phyloP scores from a whole-genome alignment of 2,797 vertebrate species.

The Percopsis omiscomaycus region DNA sequence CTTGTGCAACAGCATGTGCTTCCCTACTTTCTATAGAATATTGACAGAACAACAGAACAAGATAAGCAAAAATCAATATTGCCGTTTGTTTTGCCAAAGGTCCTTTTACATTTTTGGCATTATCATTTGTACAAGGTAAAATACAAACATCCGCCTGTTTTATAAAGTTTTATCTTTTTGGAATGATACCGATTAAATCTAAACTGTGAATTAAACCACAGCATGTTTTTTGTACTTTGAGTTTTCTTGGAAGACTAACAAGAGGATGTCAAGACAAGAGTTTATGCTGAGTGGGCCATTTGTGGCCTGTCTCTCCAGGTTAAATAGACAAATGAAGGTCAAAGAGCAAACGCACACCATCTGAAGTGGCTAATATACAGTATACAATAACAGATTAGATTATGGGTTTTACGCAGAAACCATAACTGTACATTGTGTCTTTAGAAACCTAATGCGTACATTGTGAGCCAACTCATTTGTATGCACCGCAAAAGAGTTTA shows the following conservation, averaged over 20 bases:
- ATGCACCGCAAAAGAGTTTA: neutral
- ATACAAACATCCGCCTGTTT: neutral
- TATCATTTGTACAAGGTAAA: slow-evolving; percentile 14
- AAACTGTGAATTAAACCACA: too few species aligned
- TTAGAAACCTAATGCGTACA: neutral
- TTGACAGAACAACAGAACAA: neutral
- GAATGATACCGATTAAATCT: neutral
- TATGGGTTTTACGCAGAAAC: too few species aligned
- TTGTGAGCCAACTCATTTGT: too few species aligned
- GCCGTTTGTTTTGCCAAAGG: slow-evolving; percentile 44
- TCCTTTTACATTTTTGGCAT: slow-evolving; percentile 16
- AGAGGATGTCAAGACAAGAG: neutral
- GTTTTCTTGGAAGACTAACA: neutral
- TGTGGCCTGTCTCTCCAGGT: neutral
- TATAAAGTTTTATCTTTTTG: too few species aligned
- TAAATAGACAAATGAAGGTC: neutral
- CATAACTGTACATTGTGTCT: slow-evolving; percentile 12
- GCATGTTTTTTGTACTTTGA: too few species aligned
- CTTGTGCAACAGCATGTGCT: too few species aligned
- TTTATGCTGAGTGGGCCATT: neutral
- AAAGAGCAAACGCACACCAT: neutral
- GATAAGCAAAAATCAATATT: slow-evolving; percentile 23
- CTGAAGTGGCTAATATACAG: neutral
- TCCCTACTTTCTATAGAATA: neutral
- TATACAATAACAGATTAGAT: neutral